These are phyloP conservation scores for Fistularia commersonii DNA, from an alignment of 2,797 vertebrate genomes.

Conservation along the genomic window DNA sequence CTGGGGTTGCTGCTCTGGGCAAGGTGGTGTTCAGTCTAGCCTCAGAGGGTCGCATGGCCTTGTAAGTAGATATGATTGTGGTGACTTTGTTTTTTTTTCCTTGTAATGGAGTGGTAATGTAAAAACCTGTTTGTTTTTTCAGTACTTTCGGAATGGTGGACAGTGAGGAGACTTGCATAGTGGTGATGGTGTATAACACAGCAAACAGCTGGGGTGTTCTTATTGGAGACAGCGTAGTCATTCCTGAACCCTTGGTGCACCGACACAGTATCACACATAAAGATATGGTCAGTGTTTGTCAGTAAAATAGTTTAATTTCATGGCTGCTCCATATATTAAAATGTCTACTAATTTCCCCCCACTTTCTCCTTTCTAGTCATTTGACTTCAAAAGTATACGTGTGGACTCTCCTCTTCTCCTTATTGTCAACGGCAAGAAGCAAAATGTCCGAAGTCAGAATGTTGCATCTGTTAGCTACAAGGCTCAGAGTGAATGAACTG, in stretches of 20 bases:
- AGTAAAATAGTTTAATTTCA: not conserved
- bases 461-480: constrained; percentile 82
- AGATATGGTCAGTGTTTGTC: constrained; percentile 74
- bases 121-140: not conserved
- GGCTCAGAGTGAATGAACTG: constrained; percentile 78
- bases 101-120: too few relatives aligned
- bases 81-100: too few relatives aligned
- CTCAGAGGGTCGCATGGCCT: constrained; percentile 85
- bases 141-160: constrained; percentile 88
- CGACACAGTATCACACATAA: constrained; percentile 82
- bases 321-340: too few relatives aligned
- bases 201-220: constrained; percentile 90
- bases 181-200: constrained; percentile 90
- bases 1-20: constrained; percentile 79
- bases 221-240: constrained; percentile 87
- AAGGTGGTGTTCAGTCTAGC: constrained; percentile 92
- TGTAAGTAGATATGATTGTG: constrained; percentile 74
- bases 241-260: constrained; percentile 86
- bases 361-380: constrained; percentile 65
- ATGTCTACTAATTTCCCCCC: not conserved
- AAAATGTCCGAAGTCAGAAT: constrained; percentile 81
- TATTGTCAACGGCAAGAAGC: constrained; percentile 87
- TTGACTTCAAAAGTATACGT: constrained; percentile 85
- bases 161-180: constrained; percentile 82
- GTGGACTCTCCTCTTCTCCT: constrained; percentile 86